Conservation (phyloP, 23 tunicate species). For the Trididemnum nubilum region DNA sequence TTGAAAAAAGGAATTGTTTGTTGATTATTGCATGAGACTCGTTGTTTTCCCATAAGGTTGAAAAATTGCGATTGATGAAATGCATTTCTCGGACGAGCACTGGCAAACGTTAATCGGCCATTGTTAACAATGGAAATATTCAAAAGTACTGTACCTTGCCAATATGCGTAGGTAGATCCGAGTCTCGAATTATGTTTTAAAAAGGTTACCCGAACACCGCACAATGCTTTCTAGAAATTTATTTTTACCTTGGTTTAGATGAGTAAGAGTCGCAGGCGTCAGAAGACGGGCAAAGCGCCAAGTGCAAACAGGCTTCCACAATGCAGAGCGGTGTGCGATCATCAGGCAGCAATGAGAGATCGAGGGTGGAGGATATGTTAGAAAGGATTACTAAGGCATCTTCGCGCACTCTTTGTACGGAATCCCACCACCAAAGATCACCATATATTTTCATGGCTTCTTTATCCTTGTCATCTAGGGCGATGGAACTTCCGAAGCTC, state of each 20-base stretch:
- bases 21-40: too few relatives aligned
- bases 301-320: constrained; percentile 85
- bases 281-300: constrained; percentile 78
- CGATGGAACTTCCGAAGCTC: constrained; percentile 30
- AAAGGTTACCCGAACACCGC: too few relatives aligned
- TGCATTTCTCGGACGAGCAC: too few relatives aligned
- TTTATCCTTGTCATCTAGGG: constrained; percentile 20
- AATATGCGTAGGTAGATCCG: too few relatives aligned
- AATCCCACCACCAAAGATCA: constrained; percentile 95
- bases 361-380: constrained; percentile 54
- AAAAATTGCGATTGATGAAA: too few relatives aligned
- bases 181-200: too few relatives aligned
- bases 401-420: constrained; percentile 62
- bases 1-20: too few relatives aligned
- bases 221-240: too few relatives aligned
- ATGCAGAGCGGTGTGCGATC: constrained; percentile 55
- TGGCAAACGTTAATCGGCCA: too few relatives aligned
- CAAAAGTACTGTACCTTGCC: too few relatives aligned
- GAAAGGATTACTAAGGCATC: constrained; percentile 74
- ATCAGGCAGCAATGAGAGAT: constrained; percentile 60
- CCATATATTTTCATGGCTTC: constrained; percentile 34
- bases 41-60: too few relatives aligned
- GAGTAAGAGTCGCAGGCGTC: constrained; percentile 79
- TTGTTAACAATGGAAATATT: too few relatives aligned
- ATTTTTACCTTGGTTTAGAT: constrained; percentile 24